phyloP scores from a whole-genome alignment of 2,113 vertebrate species.

The Pterocles orientalis region DNA sequence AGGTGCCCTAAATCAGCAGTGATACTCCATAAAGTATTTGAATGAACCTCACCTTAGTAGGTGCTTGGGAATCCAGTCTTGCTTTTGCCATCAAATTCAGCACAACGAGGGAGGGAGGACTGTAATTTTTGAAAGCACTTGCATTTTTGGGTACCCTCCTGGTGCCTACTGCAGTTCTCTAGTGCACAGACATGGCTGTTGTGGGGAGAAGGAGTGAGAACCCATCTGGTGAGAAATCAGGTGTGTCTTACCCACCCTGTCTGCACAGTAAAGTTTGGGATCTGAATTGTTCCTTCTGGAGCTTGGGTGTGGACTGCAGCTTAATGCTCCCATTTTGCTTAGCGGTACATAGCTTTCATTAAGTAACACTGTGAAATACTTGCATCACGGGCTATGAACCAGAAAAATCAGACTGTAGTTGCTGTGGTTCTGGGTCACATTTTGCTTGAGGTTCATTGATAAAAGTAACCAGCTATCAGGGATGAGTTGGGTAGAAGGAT shows the following conservation, averaged over 20 bases:
- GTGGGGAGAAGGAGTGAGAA: not conserved
- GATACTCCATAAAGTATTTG: not conserved
- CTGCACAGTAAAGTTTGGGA: not conserved
- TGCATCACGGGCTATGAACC: not conserved
- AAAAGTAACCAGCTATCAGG: not conserved
- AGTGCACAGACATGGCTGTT: not conserved
- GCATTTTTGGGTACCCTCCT: not conserved
- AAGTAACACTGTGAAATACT: not conserved
- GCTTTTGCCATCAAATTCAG: not conserved
- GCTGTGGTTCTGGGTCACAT: not conserved
- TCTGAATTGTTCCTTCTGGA: not conserved
- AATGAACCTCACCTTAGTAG: not conserved
- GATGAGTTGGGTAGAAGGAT: not conserved
- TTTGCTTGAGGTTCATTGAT: not conserved
- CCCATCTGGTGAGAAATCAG: not conserved
- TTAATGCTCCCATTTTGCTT: not conserved
- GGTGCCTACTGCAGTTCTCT: not conserved
- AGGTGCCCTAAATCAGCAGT: not conserved
- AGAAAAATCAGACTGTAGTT: not conserved
- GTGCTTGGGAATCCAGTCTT: not conserved
- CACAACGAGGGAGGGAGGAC: not conserved
- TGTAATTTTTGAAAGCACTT: not conserved
- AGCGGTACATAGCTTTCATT: not conserved
- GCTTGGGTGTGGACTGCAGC: not conserved
- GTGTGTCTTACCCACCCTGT: not conserved